These are phyloP conservation scores for Drosophila meridiana DNA, from an alignment of 2,888 invertebrate genomes.

Conservation along the genomic window DNA sequence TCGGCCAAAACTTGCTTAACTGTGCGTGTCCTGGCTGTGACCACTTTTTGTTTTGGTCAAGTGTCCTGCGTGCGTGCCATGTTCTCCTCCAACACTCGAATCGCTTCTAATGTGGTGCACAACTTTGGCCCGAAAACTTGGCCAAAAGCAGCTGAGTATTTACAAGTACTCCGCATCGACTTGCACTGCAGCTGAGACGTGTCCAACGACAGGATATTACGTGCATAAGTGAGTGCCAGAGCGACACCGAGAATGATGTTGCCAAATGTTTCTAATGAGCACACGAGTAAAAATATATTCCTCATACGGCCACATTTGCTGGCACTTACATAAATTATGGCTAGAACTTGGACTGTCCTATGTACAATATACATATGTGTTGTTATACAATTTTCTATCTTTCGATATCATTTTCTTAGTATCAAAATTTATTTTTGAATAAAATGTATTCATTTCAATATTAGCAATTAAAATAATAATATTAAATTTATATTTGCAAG, in stretches of 20 bases:
- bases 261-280: slow-evolving; percentile 40
- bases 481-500: too few relatives aligned
- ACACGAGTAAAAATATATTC: slow-evolving; percentile 10
- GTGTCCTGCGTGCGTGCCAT: slow-evolving; percentile 66
- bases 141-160: slow-evolving; percentile 13
- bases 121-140: slow-evolving; percentile 55
- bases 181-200: slow-evolving; percentile 60
- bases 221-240: slow-evolving; percentile 59
- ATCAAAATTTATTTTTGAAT: neutral
- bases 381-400: neutral
- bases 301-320: neutral
- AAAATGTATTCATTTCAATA: neutral
- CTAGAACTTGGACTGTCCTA: neutral
- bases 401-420: neutral
- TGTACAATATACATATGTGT: neutral
- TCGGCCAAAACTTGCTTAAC: slow-evolving; percentile 14
- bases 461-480: too few relatives aligned
- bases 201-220: slow-evolving; percentile 66
- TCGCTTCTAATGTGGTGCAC: slow-evolving; percentile 54
- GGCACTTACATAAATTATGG: neutral
- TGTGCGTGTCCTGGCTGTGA: slow-evolving; percentile 35
- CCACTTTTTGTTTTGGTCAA: slow-evolving; percentile 53
- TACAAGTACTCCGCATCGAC: slow-evolving; percentile 63
- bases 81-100: slow-evolving; percentile 60
- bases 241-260: slow-evolving; percentile 14